Conservation (phyloP, 2,888 invertebrate species). For the Anthrax anthrax region DNA sequence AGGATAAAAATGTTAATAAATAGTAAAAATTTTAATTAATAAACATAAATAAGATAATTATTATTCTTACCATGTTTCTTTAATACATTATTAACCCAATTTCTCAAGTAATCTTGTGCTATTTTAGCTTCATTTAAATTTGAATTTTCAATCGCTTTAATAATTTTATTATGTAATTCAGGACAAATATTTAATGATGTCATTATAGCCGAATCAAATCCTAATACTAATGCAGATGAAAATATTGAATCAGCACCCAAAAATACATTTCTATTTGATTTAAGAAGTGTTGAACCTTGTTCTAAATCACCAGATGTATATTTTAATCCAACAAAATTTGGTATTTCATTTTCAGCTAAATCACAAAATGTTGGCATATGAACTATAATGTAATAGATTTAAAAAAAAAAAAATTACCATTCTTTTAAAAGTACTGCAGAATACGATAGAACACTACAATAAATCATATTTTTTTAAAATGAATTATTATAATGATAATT, state of each 20-base stretch:
- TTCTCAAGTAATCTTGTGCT: conserved; percentile 10
- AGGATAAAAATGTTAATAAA: background rate
- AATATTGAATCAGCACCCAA: conserved; percentile 51
- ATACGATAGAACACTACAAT: no score
- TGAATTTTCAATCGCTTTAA: conserved; percentile 31
- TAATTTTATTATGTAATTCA: conserved; percentile 40
- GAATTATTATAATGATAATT: no score
- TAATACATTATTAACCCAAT: conserved; percentile 10
- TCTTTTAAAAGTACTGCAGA: no score
- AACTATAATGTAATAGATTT: conserved; percentile 37
- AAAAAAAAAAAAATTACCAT: background rate
- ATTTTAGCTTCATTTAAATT: conserved; percentile 5
- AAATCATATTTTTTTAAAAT: no score
- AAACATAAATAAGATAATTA: no score
- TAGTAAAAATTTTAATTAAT: background rate
- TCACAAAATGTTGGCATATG: conserved; percentile 55
- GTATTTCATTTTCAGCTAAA: conserved; percentile 45
- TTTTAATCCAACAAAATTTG: conserved; percentile 69
- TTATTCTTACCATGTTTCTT: conserved; percentile 7
- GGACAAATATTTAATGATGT: conserved; percentile 56
- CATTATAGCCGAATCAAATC: conserved; percentile 58
- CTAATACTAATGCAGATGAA: conserved; percentile 49
- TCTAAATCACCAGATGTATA: conserved; percentile 60
- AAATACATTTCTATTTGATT: conserved; percentile 41
- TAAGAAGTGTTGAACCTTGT: conserved; percentile 47